Conservation (phyloP, 2,113 vertebrate species). For the Micromys minutus region DNA sequence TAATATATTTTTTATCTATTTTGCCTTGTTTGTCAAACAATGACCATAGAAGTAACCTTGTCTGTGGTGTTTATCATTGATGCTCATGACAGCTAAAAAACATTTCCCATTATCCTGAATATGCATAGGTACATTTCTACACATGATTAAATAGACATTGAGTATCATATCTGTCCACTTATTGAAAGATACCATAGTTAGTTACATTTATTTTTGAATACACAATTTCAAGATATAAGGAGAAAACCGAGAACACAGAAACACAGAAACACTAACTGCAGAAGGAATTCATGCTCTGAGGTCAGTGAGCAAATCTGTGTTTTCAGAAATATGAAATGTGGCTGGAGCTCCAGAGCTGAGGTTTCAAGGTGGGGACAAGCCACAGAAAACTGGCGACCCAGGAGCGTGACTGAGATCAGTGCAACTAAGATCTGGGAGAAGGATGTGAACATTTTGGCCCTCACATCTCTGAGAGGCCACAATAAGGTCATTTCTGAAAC, state of each 20-base stretch:
- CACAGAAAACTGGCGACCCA: not conserved
- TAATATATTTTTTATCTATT: not conserved
- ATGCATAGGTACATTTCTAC: not conserved
- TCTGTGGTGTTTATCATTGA: not conserved
- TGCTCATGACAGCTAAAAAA: not conserved
- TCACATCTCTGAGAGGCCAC: not conserved
- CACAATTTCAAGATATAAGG: not conserved
- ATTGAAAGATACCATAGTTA: not conserved
- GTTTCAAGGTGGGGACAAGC: not conserved
- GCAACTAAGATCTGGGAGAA: not conserved
- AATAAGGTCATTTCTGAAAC: not conserved
- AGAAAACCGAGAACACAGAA: not conserved
- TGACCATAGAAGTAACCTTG: not conserved
- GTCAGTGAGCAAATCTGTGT: not conserved
- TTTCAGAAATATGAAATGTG: not conserved
- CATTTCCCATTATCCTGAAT: not conserved
- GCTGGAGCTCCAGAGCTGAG: too few relatives aligned
- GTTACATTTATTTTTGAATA: slow-evolving; percentile 4
- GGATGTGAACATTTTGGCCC: not conserved
- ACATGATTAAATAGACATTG: not conserved
- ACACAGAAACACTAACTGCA: not conserved
- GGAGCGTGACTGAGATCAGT: rapidly evolving
- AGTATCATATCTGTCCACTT: not conserved
- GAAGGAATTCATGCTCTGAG: not conserved
- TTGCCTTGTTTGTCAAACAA: not conserved